Conservation (phyloP, 2,888 invertebrate species). For the Aspidiotus destructor region DNA sequence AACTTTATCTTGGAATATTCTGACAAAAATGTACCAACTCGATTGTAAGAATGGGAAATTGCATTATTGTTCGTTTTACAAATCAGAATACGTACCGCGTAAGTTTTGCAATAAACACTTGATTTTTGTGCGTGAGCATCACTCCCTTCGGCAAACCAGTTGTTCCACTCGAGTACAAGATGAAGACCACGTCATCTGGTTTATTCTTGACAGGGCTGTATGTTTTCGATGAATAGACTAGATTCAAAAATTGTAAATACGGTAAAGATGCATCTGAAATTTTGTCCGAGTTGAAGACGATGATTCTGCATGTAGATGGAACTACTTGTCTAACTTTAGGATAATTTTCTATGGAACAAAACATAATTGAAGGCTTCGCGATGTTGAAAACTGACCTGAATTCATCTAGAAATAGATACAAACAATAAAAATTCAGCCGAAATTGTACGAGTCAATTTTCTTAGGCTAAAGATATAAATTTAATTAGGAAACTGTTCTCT, state of each 20-base stretch:
- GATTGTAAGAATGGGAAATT: no score
- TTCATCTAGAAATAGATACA: conserved; percentile 7
- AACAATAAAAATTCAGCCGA: no score
- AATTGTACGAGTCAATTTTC: no score
- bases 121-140: conserved; percentile 49
- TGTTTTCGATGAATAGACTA: no score
- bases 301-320: neutral
- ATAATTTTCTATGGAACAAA: conserved; percentile 5
- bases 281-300: neutral
- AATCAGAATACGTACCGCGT: conserved; percentile 39
- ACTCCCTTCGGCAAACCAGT: conserved; percentile 74
- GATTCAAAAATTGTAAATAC: neutral
- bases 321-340: neutral
- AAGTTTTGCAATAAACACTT: conserved; percentile 24
- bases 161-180: conserved; percentile 79
- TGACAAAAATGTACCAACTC: no score
- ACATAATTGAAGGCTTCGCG: conserved; percentile 8
- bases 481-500: neutral
- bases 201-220: neutral
- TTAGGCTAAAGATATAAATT: neutral
- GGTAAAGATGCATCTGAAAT: neutral
- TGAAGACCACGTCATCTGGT: conserved; percentile 40
- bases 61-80: no score
- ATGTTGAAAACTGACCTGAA: conserved; percentile 7
- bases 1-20: no score